Evolutionary conservation across 2,113 vertebrate genomes (phyloP).

Genomic region (Suncus etruscus): DNA sequence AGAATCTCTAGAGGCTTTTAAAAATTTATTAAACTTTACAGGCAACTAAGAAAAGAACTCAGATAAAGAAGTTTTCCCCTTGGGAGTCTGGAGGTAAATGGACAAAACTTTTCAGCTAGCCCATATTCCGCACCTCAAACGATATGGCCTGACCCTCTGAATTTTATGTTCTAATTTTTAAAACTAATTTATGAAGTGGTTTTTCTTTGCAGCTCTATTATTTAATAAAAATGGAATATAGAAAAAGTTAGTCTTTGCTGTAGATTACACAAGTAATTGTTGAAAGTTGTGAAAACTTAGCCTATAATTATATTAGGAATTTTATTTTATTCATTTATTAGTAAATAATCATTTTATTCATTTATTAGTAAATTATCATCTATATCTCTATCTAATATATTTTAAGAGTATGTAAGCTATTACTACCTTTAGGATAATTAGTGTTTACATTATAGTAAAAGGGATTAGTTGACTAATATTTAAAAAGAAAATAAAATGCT

Average conservation of each 20-base stretch:
- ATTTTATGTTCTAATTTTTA: not conserved
- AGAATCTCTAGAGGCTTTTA: conserved; percentile 69
- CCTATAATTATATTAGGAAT: not conserved
- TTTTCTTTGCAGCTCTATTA: not conserved
- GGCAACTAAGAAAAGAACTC: not conserved
- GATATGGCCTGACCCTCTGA: not conserved
- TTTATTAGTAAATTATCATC: not conserved
- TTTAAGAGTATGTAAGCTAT: not conserved
- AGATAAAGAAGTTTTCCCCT: conserved; percentile 64
- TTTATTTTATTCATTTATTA: not conserved
- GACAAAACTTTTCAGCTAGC: not conserved
- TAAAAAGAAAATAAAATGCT: not conserved
- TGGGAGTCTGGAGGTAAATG: not conserved
- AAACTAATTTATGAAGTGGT: not conserved
- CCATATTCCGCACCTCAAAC: not conserved
- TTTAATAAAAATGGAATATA: not conserved
- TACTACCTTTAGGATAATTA: not conserved
- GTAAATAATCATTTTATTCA: conserved; percentile 3
- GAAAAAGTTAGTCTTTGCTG: not conserved
- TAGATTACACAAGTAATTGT: not conserved
- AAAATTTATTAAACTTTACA: conserved; percentile 46
- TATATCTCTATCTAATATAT: not conserved
- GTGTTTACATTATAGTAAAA: not conserved
- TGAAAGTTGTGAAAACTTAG: not conserved
- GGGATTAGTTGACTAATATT: not conserved